Percentiles rank a stretch among this genome's conserved stretches.
These are phyloP conservation scores for Dipodomys stephensi DNA, from an alignment of 2,113 vertebrate species.

Conservation along the genomic window DNA sequence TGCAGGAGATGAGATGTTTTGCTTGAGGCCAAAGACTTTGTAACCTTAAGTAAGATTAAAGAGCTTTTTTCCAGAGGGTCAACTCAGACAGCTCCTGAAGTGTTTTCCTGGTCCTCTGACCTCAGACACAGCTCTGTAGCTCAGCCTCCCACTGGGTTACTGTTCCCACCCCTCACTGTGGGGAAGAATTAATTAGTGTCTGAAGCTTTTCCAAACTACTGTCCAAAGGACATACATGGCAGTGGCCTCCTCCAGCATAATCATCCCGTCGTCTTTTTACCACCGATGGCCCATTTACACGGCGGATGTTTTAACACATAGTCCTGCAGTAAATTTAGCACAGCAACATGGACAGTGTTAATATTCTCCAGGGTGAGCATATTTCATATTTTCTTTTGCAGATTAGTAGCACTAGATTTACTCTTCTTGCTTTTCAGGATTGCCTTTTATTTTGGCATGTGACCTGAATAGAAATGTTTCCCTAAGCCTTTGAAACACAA, in stretches of 20 bases:
- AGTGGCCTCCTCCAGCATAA: slow-evolving; percentile 69
- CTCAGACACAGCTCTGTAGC: slow-evolving; percentile 42
- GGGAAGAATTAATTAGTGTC: slow-evolving; percentile 77
- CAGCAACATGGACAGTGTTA: slow-evolving; percentile 6
- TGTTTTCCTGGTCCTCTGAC: slow-evolving; percentile 70
- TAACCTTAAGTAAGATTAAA: slow-evolving; percentile 76
- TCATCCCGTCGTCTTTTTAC: slow-evolving; percentile 70
- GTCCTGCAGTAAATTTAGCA: slow-evolving; percentile 71
- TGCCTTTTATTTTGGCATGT: slow-evolving; percentile 32
- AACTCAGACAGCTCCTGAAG: slow-evolving; percentile 65
- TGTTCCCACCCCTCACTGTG: slow-evolving; percentile 49
- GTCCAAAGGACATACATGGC: slow-evolving; percentile 69
- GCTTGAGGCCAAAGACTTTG: slow-evolving; percentile 68
- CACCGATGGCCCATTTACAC: slow-evolving; percentile 55
- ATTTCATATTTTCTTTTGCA: slow-evolving; percentile 70
- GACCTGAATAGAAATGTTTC: slow-evolving; percentile 65
- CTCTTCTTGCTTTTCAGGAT: neutral
- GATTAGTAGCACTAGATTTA: slow-evolving; percentile 49
- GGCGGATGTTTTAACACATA: slow-evolving; percentile 58
- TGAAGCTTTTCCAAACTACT: slow-evolving; percentile 70
- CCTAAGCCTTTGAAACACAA: slow-evolving; percentile 59
- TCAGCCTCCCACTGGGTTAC: slow-evolving; percentile 48
- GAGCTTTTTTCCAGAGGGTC: slow-evolving; percentile 61
- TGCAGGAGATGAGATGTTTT: slow-evolving; percentile 73
- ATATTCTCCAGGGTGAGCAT: slow-evolving; percentile 49